Evolutionary conservation across 2,888 invertebrate species (phyloP), one percentile per base, ranked within the genome.

Genomic region (Nomada ferruginata): DNA sequence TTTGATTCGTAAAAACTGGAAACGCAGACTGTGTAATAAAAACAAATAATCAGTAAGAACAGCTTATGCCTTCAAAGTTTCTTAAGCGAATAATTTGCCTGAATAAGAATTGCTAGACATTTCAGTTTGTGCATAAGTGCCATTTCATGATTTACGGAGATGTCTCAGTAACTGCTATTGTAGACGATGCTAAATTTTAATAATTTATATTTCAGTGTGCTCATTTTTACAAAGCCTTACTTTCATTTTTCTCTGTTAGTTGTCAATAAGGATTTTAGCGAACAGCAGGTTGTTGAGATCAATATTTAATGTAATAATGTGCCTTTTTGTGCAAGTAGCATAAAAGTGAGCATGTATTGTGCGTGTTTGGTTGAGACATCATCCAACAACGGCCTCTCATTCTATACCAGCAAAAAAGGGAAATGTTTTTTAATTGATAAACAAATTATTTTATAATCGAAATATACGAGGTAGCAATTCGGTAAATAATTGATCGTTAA

Each of bases 21-120:
- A 88, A 88, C 87, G 88, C 85, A 79, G 87, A 90, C 86, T 89
- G 89, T 92, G 90, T 92, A 91, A 92, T 91, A 90, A 91, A 36
- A 88, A 88, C 82, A 87, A 88, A 88, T 91, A 90, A 91, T 90
- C 91, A 86, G 76, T 90, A 90, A 87, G 88, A 90, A 88, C 75
- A 86, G 85, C 82, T 86, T 87, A 89, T 91, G 89, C 90, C 88
- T 91, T 91, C 84, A 85, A 88, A 89, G 85, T 89, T 90, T 91
- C 90, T 91, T 90, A 87, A 91, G 89, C 74, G 69, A 86, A 83
- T 88, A 86, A 82, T 87, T 81, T 73, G 84, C 74, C 85, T 88
- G 81, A 83, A 83, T 83, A 79, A 83, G 70, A 83, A 84, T 83
- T 73, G 72, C 63, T 72, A 78, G 26, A 84, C 73, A 71, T 72